Evolutionary conservation across 2,113 vertebrate genomes (phyloP).

Genomic region (human (Homo sapiens)): DNA sequence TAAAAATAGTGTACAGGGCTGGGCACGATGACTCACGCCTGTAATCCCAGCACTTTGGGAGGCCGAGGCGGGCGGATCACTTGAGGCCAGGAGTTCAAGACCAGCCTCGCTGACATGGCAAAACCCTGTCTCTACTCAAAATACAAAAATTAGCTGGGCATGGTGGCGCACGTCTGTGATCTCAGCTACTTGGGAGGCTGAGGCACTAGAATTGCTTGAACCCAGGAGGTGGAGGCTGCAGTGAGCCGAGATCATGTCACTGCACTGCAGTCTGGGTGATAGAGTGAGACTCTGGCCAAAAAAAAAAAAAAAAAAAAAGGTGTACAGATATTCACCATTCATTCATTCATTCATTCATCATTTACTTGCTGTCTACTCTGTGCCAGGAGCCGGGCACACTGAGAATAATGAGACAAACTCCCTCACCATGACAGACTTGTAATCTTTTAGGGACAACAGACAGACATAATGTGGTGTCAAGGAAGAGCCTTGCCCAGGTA

Average conservation of each 20-base stretch:
- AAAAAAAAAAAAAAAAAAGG: no score
- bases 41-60: neutral
- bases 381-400: neutral
- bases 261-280: neutral
- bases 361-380: neutral
- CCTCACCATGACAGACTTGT: no score
- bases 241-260: neutral
- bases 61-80: neutral
- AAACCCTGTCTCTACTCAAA: neutral
- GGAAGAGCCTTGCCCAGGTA: neutral
- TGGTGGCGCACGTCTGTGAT: neutral
- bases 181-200: neutral
- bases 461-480: neutral
- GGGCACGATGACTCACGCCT: neutral
- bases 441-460: neutral
- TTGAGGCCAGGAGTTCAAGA: neutral
- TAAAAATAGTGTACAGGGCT: neutral
- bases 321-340: neutral
- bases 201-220: neutral
- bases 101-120: neutral
- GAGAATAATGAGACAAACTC: neutral
- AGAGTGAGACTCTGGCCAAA: neutral
- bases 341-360: neutral
- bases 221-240: neutral
- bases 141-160: neutral